phyloP scores from a whole-genome alignment of 2,888 invertebrate genomes.

The Tipula confusa region DNA sequence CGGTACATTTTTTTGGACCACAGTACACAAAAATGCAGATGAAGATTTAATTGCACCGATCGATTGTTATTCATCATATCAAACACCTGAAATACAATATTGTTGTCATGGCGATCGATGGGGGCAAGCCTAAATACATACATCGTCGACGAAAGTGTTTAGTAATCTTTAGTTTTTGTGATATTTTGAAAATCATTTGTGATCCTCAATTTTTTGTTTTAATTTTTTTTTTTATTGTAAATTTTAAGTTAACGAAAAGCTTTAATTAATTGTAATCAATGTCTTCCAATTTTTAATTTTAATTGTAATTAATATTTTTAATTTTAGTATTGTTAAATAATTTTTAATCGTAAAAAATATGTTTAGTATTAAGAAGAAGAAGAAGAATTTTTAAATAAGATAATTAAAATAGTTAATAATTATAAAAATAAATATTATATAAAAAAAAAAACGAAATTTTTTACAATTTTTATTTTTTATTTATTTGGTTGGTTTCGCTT shows the following conservation, averaged over 20 bases:
- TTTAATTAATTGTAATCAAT: not conserved
- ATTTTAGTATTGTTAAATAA: not conserved
- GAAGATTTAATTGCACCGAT: conserved; percentile 46
- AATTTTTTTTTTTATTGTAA: not conserved
- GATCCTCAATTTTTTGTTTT: conserved; percentile 20
- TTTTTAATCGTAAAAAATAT: not conserved
- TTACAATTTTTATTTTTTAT: not conserved
- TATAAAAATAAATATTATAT: not conserved
- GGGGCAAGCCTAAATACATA: conserved; percentile 62
- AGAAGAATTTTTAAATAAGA: not conserved
- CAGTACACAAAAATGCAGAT: conserved; percentile 50
- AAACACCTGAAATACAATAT: conserved; percentile 50
- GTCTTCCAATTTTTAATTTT: conserved; percentile 30
- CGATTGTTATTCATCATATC: conserved; percentile 46
- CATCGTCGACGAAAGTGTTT: not conserved
- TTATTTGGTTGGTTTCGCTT: not conserved
- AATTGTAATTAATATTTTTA: not conserved
- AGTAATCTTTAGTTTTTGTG: not conserved
- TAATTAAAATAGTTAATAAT: not conserved
- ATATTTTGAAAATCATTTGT: conserved; percentile 13
- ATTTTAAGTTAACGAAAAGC: conserved; percentile 27
- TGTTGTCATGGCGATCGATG: conserved; percentile 61
- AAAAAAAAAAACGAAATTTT: not conserved
- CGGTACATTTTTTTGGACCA: conserved; percentile 82
- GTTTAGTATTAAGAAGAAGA: not conserved